Percentiles rank a stretch among this genome's conserved stretches.
phyloP scores from a whole-genome alignment of 1,140 invertebrate species.

The Platorchestia sp. region DNA sequence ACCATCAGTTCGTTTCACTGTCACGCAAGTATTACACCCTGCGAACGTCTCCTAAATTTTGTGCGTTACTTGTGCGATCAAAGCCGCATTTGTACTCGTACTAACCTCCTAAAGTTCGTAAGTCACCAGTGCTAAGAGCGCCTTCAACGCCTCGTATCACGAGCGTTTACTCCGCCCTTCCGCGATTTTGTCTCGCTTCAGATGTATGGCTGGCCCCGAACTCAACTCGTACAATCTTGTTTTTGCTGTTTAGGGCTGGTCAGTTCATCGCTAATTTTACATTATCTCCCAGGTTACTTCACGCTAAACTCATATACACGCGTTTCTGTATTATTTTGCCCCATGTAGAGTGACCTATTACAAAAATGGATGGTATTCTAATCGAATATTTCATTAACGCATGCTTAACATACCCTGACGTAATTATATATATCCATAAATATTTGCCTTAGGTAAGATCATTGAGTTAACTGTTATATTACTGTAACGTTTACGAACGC shows the following conservation, averaged over 20 bases:
- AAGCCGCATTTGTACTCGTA: neutral
- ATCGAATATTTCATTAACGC: neutral
- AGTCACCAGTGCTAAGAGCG: neutral
- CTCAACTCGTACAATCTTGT: neutral
- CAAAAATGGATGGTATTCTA: neutral
- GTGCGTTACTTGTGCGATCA: too few relatives aligned
- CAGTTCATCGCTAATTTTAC: neutral
- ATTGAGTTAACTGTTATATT: too few relatives aligned
- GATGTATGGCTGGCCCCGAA: neutral
- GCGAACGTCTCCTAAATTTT: too few relatives aligned
- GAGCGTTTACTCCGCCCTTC: neutral
- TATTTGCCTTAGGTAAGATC: too few relatives aligned
- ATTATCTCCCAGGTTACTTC: neutral
- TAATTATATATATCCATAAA: too few relatives aligned
- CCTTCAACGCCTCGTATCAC: neutral
- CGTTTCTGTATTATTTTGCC: neutral
- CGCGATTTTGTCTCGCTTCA: neutral
- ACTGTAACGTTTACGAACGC: neutral
- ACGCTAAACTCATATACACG: neutral
- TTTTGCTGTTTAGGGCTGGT: neutral
- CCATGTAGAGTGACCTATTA: neutral
- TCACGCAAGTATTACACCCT: too few relatives aligned
- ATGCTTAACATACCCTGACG: neutral
- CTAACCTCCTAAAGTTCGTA: neutral
- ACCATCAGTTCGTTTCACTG: too few relatives aligned